Conservation (phyloP, 2,888 invertebrate genomes). For the Agonopterix subpropinquella region DNA sequence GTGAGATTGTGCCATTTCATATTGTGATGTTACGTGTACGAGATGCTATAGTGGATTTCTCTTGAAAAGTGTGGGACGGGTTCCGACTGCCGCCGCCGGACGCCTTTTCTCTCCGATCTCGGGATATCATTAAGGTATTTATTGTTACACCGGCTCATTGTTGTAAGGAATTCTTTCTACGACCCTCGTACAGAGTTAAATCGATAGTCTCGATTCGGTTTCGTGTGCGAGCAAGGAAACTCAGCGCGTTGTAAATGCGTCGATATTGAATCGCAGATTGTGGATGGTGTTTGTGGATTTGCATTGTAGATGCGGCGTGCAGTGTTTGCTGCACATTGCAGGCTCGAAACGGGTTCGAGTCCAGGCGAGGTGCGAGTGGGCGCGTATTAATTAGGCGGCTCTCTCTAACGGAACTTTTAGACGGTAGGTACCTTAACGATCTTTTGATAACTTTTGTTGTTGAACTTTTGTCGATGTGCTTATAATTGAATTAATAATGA, state of each 20-base stretch:
- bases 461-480: constrained; percentile 39
- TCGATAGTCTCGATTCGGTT: constrained; percentile 59
- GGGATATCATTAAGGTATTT: constrained; percentile 77
- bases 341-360: constrained; percentile 47
- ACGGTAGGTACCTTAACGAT: constrained; percentile 44
- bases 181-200: constrained; percentile 61
- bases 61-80: constrained; percentile 63
- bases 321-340: constrained; percentile 42
- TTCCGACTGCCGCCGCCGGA: constrained; percentile 58
- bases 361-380: constrained; percentile 42
- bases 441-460: constrained; percentile 56
- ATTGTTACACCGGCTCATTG: constrained; percentile 74
- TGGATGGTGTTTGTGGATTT: constrained; percentile 57
- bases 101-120: constrained; percentile 69
- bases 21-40: constrained; percentile 63
- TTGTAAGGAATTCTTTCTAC: constrained; percentile 71
- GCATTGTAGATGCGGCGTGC: constrained; percentile 65
- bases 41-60: constrained; percentile 66
- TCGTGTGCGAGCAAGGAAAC: constrained; percentile 33
- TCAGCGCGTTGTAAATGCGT: constrained; percentile 31
- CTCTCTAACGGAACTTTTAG: constrained; percentile 44
- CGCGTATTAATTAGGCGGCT: constrained; percentile 62
- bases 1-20: constrained; percentile 66
- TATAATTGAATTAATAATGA: constrained; percentile 40
- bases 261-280: constrained; percentile 52